Conservation (phyloP, 2,113 vertebrate genomes). For the Hippocampus mohnikei region DNA sequence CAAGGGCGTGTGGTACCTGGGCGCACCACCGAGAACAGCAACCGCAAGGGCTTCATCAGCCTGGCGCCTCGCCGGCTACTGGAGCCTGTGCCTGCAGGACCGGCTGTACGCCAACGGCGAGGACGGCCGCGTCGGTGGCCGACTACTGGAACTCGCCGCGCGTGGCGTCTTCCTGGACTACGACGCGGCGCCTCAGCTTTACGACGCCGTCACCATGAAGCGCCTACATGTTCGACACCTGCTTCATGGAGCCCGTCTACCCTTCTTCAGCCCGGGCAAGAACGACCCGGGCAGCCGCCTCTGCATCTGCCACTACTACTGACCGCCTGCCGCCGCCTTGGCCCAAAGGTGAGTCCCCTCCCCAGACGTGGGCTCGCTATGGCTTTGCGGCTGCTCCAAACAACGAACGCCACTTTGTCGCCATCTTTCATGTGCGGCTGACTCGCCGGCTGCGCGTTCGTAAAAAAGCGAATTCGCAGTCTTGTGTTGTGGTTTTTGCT, state of each 20-base stretch:
- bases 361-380: no score
- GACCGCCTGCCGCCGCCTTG: slow-evolving; percentile 8
- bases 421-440: no score
- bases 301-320: slow-evolving; percentile 78
- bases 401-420: no score
- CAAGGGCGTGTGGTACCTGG: slow-evolving; percentile 79
- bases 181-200: slow-evolving; percentile 73
- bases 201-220: slow-evolving; percentile 77
- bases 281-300: slow-evolving; percentile 73
- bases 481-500: no score
- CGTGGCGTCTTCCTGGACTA: slow-evolving; percentile 76
- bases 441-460: no score
- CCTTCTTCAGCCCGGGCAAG: slow-evolving; percentile 79
- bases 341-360: no score
- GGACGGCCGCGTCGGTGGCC: slow-evolving; percentile 68
- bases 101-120: slow-evolving; percentile 74
- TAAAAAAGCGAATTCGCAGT: no score
- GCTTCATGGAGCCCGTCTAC: slow-evolving; percentile 70
- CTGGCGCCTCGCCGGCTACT: slow-evolving; percentile 71
- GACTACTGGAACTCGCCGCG: slow-evolving; percentile 76
- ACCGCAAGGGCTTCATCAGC: slow-evolving; percentile 75
- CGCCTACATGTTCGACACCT: slow-evolving; percentile 70
- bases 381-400: no score
- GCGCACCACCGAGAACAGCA: slow-evolving; percentile 72
- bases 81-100: slow-evolving; percentile 76